phyloP scores from a whole-genome alignment of 1,140 invertebrate species.

The Diprion similis region DNA sequence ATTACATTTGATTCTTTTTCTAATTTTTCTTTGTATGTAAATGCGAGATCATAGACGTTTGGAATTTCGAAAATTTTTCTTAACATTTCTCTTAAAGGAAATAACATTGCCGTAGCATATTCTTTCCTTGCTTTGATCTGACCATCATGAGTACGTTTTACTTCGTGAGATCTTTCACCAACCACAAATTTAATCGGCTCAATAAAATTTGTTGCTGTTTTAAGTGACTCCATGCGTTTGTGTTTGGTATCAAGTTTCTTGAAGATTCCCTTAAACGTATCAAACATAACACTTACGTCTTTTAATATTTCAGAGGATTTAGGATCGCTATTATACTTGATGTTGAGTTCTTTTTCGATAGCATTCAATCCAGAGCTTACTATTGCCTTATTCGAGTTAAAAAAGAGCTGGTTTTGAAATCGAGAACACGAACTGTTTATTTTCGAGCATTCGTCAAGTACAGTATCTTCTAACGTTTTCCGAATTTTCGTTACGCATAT shows the following conservation, averaged over 20 bases:
- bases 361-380: constrained; percentile 4
- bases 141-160: constrained; percentile 4
- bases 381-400: constrained; percentile 16
- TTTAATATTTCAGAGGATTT: constrained; percentile 9
- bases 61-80: constrained; percentile 25
- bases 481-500: too few species aligned
- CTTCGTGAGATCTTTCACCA: not conserved
- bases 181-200: constrained; percentile 13
- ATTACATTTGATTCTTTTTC: constrained; percentile 16
- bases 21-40: constrained; percentile 21
- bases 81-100: constrained; percentile 17
- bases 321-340: not conserved
- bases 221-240: constrained; percentile 13
- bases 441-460: constrained; percentile 9
- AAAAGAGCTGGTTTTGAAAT: constrained; percentile 13
- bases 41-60: constrained; percentile 12
- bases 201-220: constrained; percentile 13
- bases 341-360: constrained; percentile 12
- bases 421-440: constrained; percentile 17
- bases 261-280: constrained; percentile 3
- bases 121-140: constrained; percentile 3
- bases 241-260: constrained; percentile 8
- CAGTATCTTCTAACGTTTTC: not conserved
- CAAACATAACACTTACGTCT: constrained; percentile 9
- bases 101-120: constrained; percentile 18